A percentile compares a stretch with the other conserved stretches of the same genome.
phyloP scores from a whole-genome alignment of 1,140 invertebrate species.

The Drosophila azteca region DNA sequence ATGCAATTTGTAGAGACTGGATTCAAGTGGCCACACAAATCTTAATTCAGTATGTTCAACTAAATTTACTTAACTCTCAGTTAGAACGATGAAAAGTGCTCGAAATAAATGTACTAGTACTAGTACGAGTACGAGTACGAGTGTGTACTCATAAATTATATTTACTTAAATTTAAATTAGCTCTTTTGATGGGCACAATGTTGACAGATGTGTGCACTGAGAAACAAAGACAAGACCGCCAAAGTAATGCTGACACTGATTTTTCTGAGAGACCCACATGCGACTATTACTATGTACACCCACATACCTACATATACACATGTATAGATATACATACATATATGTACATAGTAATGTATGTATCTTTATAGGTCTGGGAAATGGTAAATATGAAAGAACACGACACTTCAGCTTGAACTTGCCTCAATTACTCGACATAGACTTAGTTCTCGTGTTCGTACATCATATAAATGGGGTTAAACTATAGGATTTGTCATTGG shows the following conservation, averaged over 20 bases:
- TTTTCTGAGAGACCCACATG: slow-evolving; percentile 22
- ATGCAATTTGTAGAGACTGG: slow-evolving; percentile 73
- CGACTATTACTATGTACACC: too few relatives aligned
- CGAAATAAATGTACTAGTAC: slow-evolving; percentile 21
- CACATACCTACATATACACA: too few relatives aligned
- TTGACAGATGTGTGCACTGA: slow-evolving; percentile 21
- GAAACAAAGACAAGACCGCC: slow-evolving; percentile 54
- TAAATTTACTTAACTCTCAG: slow-evolving; percentile 61
- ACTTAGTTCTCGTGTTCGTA: slow-evolving; percentile 10
- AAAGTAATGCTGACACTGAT: slow-evolving; percentile 59
- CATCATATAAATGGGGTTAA: slow-evolving; percentile 36
- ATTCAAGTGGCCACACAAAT: slow-evolving; percentile 70
- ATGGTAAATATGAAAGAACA: not conserved
- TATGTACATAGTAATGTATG: not conserved
- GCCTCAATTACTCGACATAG: slow-evolving; percentile 43
- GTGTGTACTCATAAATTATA: slow-evolving; percentile 64
- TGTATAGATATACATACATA: not conserved
- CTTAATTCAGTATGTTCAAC: slow-evolving; percentile 64
- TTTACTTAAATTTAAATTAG: slow-evolving; percentile 69
- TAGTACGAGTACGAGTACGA: too few relatives aligned
- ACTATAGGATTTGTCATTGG: slow-evolving; percentile 3
- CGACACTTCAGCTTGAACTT: slow-evolving; percentile 45
- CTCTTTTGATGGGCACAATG: slow-evolving; percentile 29
- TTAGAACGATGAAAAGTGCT: slow-evolving; percentile 39
- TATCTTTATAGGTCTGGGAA: slow-evolving; percentile 11